Percentiles rank a stretch among this genome's conserved stretches.
phyloP scores from a whole-genome alignment of 2,113 vertebrate genomes.

The Anoura caudifer region DNA sequence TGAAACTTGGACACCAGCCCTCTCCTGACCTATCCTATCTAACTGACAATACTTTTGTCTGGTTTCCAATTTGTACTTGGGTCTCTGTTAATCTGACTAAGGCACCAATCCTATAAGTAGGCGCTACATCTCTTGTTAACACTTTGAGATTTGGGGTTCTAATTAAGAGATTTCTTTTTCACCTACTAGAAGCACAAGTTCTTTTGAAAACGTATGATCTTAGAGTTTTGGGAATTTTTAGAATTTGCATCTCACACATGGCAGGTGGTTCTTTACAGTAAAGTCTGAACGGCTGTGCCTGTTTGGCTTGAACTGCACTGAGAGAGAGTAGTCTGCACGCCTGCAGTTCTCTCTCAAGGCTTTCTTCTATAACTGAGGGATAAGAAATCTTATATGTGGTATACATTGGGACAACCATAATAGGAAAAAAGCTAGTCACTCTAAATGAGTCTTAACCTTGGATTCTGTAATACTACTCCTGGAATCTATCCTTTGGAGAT shows the following conservation, averaged over 20 bases:
- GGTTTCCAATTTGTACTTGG: neutral
- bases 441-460: neutral
- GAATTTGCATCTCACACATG: neutral
- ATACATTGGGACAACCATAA: neutral
- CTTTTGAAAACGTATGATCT: slow-evolving; percentile 7
- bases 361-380: neutral
- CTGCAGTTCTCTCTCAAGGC: neutral
- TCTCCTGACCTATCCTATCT: neutral
- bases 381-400: neutral
- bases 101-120: neutral
- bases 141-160: neutral
- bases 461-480: neutral
- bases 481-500: neutral
- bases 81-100: slow-evolving; percentile 40
- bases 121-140: neutral
- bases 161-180: slow-evolving; percentile 20
- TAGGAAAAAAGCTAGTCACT: neutral
- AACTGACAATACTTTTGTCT: slow-evolving; percentile 18
- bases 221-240: slow-evolving; percentile 1
- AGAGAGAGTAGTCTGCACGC: neutral
- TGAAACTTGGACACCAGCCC: neutral
- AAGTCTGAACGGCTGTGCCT: neutral
- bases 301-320: neutral
- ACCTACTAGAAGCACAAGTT: neutral
- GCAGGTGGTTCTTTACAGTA: neutral